Evolutionary conservation across 2,113 vertebrate species (phyloP).

Genomic region (Thamnaconus septentrionalis): DNA sequence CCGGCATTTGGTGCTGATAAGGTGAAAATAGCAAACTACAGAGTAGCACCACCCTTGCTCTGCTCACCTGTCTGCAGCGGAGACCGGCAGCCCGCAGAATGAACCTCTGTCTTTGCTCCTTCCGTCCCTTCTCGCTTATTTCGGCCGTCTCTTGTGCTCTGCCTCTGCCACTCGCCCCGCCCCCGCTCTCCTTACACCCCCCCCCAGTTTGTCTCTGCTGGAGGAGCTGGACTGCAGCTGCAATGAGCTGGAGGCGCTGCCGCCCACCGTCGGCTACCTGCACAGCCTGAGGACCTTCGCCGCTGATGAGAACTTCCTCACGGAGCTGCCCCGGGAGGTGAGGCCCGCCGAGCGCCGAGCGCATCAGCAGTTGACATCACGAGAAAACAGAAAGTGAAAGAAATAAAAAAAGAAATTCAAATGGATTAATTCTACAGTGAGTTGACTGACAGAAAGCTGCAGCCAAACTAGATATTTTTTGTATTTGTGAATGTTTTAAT

Average conservation of each 20-base stretch:
- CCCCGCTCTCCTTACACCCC: slow-evolving; percentile 24
- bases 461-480: too few relatives aligned
- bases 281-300: slow-evolving; percentile 92
- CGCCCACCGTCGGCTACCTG: slow-evolving; percentile 93
- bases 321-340: slow-evolving; percentile 93
- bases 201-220: slow-evolving; percentile 88
- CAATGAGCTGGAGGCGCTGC: slow-evolving; percentile 93
- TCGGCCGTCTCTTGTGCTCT: slow-evolving; percentile 10
- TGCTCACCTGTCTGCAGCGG: slow-evolving; percentile 8
- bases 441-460: too few relatives aligned
- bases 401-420: too few relatives aligned
- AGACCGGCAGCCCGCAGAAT: slow-evolving; percentile 8
- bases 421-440: too few relatives aligned
- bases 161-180: slow-evolving; percentile 17
- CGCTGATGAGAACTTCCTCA: slow-evolving; percentile 96
- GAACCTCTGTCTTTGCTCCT: background rate
- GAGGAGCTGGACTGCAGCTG: slow-evolving; percentile 99
- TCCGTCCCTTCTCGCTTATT: background rate
- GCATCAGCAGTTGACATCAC: too few relatives aligned
- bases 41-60: slow-evolving; percentile 8
- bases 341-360: too few relatives aligned
- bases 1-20: slow-evolving; percentile 26
- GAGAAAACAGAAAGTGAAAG: too few relatives aligned
- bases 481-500: too few relatives aligned
- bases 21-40: background rate